These are phyloP conservation scores for Drosophila monieri DNA, from an alignment of 2,888 invertebrate species.

Conservation along the genomic window DNA sequence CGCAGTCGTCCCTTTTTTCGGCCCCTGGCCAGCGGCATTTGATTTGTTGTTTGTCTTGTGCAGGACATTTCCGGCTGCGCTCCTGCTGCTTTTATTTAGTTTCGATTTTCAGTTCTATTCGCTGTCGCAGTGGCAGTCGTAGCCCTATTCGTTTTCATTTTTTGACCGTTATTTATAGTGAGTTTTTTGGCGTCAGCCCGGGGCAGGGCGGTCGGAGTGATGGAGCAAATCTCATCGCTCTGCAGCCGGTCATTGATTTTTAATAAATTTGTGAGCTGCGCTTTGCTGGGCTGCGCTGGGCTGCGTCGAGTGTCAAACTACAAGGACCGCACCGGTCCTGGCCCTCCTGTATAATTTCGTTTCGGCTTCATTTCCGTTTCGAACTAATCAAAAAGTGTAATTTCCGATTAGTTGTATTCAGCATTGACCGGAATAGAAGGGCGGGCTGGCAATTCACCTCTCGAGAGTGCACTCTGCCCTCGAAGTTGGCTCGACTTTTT, in stretches of 20 bases:
- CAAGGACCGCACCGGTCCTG: conserved; percentile 45
- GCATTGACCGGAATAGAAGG: conserved; percentile 53
- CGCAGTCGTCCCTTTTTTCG: conserved; percentile 52
- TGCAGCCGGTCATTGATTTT: conserved; percentile 67
- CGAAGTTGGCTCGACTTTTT: conserved; percentile 44
- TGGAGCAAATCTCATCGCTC: conserved; percentile 38
- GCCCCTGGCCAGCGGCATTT: conserved; percentile 70
- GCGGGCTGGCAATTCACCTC: background rate
- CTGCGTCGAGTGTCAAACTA: conserved; percentile 11
- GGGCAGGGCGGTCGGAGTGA: conserved; percentile 15
- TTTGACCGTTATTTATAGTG: conserved; percentile 66
- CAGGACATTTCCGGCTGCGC: conserved; percentile 65
- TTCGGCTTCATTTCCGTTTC: conserved; percentile 84
- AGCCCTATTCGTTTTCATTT: conserved; percentile 24
- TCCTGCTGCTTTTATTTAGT: conserved; percentile 57
- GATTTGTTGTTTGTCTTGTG: conserved; percentile 78
- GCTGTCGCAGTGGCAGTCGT: conserved; percentile 1
- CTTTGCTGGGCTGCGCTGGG: conserved; percentile 27
- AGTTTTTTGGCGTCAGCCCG: conserved; percentile 1
- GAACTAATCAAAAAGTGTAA: conserved; percentile 84
- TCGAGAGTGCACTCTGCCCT: conserved; percentile 50
- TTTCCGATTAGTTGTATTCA: conserved; percentile 83
- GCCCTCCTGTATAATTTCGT: conserved; percentile 82
- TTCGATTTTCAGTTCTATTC: conserved; percentile 37
- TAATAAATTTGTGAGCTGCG: conserved; percentile 69